Conservation (phyloP, 2,888 invertebrate species). For the Villa cingulata region DNA sequence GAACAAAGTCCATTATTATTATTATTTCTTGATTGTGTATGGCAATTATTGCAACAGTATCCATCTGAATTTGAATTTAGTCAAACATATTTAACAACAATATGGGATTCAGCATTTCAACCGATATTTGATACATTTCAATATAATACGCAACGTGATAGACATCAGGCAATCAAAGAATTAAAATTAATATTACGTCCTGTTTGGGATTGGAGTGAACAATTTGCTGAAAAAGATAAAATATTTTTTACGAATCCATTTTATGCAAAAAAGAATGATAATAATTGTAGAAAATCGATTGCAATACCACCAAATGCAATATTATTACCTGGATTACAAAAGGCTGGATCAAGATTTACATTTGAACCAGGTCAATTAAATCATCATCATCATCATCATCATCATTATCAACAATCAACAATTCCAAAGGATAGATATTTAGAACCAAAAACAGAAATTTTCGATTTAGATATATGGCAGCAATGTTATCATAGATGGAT, state of each 20-base stretch:
- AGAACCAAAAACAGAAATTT: constrained; percentile 40
- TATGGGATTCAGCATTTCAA: constrained; percentile 82
- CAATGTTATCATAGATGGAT: constrained; percentile 88
- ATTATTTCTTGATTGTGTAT: constrained; percentile 83
- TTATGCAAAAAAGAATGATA: constrained; percentile 38
- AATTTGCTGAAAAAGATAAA: constrained; percentile 69
- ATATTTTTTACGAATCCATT: constrained; percentile 75
- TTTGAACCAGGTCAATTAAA: constrained; percentile 10
- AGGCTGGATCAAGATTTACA: constrained; percentile 15
- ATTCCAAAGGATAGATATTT: constrained; percentile 34
- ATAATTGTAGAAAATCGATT: constrained; percentile 24
- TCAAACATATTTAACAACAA: constrained; percentile 77
- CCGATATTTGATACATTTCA: constrained; percentile 88
- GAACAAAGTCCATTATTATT: constrained; percentile 76
- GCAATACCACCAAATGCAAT: constrained; percentile 25
- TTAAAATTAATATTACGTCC: constrained; percentile 48
- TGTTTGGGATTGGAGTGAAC: constrained; percentile 85
- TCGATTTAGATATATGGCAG: constrained; percentile 61
- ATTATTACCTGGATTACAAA: constrained; percentile 22
- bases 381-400: constrained; percentile 1
- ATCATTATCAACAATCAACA: constrained; percentile 19
- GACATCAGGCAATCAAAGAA: constrained; percentile 44
- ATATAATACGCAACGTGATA: constrained; percentile 72
- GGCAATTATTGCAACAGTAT: constrained; percentile 82
- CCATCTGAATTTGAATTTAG: constrained; percentile 83